Conservation (phyloP, 2,888 invertebrate species). For the Cetonia aurata region DNA sequence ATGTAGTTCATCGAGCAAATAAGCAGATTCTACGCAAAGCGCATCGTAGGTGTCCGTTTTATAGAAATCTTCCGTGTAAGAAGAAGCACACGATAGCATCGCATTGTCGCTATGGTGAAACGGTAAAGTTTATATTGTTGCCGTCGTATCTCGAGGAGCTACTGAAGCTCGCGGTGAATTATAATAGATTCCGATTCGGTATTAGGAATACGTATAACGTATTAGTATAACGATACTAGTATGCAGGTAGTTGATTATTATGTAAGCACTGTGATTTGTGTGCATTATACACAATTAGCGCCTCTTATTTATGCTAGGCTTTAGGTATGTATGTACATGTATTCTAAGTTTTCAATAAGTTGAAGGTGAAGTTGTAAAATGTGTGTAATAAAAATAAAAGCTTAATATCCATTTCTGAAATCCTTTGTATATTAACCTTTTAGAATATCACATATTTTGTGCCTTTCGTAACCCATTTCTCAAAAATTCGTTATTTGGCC, state of each 20-base stretch:
- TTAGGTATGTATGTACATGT: no score
- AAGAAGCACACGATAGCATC: slow-evolving; percentile 5
- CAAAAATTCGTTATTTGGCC: no score
- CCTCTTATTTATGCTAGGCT: no score
- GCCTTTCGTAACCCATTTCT: no score
- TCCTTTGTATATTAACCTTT: no score
- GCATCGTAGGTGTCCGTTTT: slow-evolving; percentile 1
- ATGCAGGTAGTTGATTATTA: slow-evolving; percentile 5
- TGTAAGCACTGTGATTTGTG: neutral
- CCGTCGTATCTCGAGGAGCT: slow-evolving; percentile 5
- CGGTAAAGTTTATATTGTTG: neutral
- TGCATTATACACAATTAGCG: no score
- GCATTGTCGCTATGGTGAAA: neutral
- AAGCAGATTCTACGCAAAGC: slow-evolving; percentile 3
- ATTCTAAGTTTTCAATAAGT: no score
- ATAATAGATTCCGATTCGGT: slow-evolving; percentile 14
- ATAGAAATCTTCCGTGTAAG: slow-evolving; percentile 3
- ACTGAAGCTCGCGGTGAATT: neutral
- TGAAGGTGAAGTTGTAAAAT: no score
- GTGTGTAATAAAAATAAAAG: no score
- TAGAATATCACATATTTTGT: no score
- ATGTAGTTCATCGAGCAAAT: slow-evolving; percentile 12
- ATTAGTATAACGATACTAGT: neutral
- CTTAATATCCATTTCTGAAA: no score
- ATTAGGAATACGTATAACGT: neutral